Percentiles rank a stretch among this genome's conserved stretches.
phyloP scores from a whole-genome alignment of 2,113 vertebrate genomes.

The Hemiprocne comata region DNA sequence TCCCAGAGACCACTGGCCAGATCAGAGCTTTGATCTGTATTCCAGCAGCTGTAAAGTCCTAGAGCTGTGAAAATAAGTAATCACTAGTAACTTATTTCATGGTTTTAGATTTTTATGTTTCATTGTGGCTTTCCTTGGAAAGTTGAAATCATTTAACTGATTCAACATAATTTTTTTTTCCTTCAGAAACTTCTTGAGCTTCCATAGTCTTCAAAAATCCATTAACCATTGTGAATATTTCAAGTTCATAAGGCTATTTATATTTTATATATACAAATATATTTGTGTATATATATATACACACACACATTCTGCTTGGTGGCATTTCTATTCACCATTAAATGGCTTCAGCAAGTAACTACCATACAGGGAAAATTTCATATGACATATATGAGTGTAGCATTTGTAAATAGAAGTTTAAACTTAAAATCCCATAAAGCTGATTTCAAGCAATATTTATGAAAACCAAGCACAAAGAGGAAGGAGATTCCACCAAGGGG shows the following conservation, averaged over 20 bases:
- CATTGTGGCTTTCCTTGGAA: not conserved
- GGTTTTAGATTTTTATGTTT: not conserved
- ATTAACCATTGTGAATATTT: not conserved
- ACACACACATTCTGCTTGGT: not conserved
- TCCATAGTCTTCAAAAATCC: not conserved
- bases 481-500: not conserved
- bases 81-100: not conserved
- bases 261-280: not conserved
- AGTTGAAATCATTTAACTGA: not conserved
- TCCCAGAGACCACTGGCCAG: not conserved
- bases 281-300: rapidly evolving
- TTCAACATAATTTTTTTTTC: not conserved
- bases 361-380: not conserved
- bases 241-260: not conserved
- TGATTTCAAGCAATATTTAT: not conserved
- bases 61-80: not conserved
- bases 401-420: not conserved
- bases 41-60: not conserved
- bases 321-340: not conserved
- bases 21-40: not conserved
- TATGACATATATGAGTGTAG: not conserved
- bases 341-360: not conserved
- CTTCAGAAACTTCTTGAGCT: not conserved
- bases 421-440: not conserved
- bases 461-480: not conserved